Conservation (phyloP, 2,113 vertebrate genomes). For the Pseudois nayaur region DNA sequence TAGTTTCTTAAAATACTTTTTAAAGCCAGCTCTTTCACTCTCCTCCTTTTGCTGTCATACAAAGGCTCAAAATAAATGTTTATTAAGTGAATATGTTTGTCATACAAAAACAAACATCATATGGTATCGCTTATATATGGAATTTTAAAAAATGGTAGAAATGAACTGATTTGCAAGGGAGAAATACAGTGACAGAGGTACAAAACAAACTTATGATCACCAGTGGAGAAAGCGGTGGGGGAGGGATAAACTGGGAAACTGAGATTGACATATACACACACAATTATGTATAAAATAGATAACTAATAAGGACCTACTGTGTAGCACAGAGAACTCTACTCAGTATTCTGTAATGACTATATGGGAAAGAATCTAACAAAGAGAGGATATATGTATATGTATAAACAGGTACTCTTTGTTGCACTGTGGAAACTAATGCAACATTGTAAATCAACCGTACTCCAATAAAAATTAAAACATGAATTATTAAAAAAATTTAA, state of each 20-base stretch:
- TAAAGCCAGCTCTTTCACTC: not conserved
- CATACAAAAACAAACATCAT: not conserved
- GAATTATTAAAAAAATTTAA: not conserved
- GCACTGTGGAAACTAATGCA: not conserved
- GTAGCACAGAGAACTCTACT: not conserved
- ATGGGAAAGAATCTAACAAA: not conserved
- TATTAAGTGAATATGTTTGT: not conserved
- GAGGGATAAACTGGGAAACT: not conserved
- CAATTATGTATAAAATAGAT: not conserved
- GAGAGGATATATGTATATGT: not conserved
- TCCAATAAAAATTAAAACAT: not conserved
- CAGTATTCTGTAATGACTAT: not conserved
- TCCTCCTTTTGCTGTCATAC: not conserved
- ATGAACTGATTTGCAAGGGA: not conserved
- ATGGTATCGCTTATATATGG: not conserved
- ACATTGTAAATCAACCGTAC: not conserved
- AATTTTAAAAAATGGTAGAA: not conserved
- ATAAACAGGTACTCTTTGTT: not conserved
- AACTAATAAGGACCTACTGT: not conserved
- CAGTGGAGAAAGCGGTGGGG: not conserved
- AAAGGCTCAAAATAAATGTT: not conserved
- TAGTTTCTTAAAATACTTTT: not conserved
- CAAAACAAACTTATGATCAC: not conserved
- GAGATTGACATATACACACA: not conserved
- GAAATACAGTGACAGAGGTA: not conserved